These are phyloP conservation scores for Petromus typicus DNA, from an alignment of 2,113 vertebrate genomes.

Conservation along the genomic window DNA sequence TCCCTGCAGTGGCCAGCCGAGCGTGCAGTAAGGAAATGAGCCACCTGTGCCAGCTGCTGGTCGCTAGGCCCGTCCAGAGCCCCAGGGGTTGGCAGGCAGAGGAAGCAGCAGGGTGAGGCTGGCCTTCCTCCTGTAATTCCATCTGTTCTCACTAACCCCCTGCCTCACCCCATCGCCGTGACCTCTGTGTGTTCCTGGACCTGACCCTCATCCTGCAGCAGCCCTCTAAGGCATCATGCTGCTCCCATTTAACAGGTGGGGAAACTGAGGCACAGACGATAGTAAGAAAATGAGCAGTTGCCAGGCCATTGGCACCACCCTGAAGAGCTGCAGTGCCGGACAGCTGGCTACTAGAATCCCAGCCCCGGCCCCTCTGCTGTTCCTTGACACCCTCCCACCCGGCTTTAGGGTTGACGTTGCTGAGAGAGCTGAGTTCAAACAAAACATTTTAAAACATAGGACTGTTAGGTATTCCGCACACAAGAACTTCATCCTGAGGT, in stretches of 20 bases:
- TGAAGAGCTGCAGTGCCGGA: rapidly evolving
- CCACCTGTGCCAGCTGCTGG: conserved; percentile 46
- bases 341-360: neutral
- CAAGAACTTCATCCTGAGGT: neutral
- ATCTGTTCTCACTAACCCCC: rapidly evolving
- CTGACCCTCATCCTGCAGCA: rapidly evolving
- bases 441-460: neutral
- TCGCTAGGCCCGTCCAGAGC: neutral
- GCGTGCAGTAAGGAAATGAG: conserved; percentile 65
- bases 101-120: neutral
- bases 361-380: neutral
- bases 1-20: neutral
- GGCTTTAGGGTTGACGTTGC: rapidly evolving
- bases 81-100: neutral
- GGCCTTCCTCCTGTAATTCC: rapidly evolving
- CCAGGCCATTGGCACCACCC: neutral
- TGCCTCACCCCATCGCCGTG: rapidly evolving
- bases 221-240: rapidly evolving
- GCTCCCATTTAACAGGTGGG: neutral
- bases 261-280: neutral
- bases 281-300: rapidly evolving
- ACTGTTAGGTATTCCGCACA: neutral
- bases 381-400: no score
- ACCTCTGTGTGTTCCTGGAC: no score
- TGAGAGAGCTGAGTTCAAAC: neutral